Conservation (phyloP, 1,140 invertebrate species). For the Diachasmimorpha longicaudata region DNA sequence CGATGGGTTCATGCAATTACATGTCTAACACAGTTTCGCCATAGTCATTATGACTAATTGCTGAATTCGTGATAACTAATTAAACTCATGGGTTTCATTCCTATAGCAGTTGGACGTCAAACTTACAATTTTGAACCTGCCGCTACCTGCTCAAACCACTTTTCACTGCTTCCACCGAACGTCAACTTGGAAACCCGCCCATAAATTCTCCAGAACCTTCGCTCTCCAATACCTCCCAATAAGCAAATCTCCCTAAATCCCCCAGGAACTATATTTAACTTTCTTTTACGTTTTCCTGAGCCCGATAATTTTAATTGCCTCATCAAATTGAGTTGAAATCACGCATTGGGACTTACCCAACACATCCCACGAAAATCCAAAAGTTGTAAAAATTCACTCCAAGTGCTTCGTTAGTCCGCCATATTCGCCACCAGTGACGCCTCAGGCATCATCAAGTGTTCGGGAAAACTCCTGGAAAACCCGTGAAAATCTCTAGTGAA, state of each 20-base stretch:
- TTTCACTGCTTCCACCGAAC: no score
- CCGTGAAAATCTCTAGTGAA: not conserved
- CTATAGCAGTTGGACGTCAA: no score
- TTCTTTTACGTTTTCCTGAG: not conserved
- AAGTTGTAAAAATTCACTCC: not conserved
- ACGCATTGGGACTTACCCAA: not conserved
- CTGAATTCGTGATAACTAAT: no score
- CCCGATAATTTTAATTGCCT: not conserved
- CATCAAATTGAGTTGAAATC: not conserved
- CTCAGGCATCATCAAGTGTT: not conserved
- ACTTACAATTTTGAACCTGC: no score
- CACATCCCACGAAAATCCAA: not conserved
- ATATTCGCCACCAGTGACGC: not conserved
- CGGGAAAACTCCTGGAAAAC: not conserved
- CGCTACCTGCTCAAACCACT: no score
- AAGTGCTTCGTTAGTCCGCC: not conserved
- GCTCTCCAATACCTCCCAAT: not conserved
- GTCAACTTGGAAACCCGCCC: not conserved
- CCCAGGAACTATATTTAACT: not conserved
- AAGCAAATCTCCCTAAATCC: not conserved
- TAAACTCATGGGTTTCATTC: no score
- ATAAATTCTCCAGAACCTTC: not conserved
- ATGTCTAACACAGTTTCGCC: no score
- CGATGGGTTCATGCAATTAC: no score
- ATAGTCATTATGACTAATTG: no score